Conservation (phyloP, 2,888 invertebrate genomes). For the Acholoe squamosa region DNA sequence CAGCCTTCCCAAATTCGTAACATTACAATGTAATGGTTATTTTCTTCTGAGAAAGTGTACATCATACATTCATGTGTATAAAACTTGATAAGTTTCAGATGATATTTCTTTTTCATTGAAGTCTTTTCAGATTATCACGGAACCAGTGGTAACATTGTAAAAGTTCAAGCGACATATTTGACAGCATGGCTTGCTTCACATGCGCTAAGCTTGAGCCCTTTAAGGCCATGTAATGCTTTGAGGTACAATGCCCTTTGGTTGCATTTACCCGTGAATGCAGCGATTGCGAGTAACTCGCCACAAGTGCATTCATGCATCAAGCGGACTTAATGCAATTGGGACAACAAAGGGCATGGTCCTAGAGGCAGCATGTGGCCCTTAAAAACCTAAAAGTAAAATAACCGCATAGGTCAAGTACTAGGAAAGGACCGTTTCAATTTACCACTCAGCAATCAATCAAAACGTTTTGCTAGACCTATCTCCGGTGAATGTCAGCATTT, state of each 20-base stretch:
- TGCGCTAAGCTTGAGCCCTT: too few species aligned
- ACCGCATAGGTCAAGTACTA: background rate
- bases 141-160: background rate
- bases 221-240: too few species aligned
- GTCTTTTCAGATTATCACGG: too few species aligned
- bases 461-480: background rate
- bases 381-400: too few species aligned
- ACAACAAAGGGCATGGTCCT: too few species aligned
- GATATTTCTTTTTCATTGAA: too few species aligned
- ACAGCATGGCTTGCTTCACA: background rate
- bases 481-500: constrained; percentile 1
- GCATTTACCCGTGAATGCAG: too few species aligned
- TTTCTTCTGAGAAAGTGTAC: background rate
- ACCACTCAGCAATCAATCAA: background rate
- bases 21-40: background rate
- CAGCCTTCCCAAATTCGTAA: background rate
- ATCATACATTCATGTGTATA: background rate
- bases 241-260: too few species aligned
- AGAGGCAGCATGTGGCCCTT: too few species aligned
- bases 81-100: background rate
- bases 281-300: too few species aligned
- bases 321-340: too few species aligned
- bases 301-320: too few species aligned
- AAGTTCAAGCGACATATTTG: background rate
- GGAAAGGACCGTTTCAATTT: background rate